Conservation (phyloP, 2,797 vertebrate species). For the Rhynchotus rufescens region DNA sequence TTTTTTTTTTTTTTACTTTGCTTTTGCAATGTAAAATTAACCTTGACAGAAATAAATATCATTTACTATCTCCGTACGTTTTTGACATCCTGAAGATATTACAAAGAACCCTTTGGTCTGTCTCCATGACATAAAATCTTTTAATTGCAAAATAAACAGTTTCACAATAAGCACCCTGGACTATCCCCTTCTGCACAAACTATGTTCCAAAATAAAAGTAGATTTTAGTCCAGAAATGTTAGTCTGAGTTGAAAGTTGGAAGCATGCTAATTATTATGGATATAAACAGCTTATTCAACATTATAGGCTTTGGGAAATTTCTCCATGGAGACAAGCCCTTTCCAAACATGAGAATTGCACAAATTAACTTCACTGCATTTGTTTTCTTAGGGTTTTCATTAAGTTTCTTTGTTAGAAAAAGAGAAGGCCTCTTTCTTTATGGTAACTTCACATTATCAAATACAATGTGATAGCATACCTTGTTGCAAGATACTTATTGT, state of each 20-base stretch:
- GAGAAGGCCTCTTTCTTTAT: neutral
- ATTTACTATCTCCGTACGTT: neutral
- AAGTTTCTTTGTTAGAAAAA: conserved; percentile 4
- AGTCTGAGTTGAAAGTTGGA: conserved; percentile 15
- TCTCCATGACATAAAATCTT: neutral
- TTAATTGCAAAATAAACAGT: conserved; percentile 3
- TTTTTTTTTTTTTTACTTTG: neutral
- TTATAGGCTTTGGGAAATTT: neutral
- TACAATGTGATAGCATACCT: neutral
- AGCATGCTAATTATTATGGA: neutral
- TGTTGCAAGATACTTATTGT: neutral
- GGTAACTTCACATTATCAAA: conserved; percentile 1
- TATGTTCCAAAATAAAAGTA: conserved; percentile 9
- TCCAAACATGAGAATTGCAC: neutral
- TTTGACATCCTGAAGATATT: neutral
- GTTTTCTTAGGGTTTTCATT: neutral
- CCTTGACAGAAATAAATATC: neutral
- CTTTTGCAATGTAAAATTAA: neutral
- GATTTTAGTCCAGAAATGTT: conserved; percentile 10
- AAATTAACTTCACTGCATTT: conserved; percentile 3
- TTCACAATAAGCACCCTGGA: neutral
- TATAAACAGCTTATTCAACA: conserved; percentile 42
- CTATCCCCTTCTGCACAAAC: neutral
- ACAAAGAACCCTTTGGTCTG: neutral
- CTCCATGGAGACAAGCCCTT: neutral